Percentiles rank a stretch among this genome's conserved stretches.
Conservation (phyloP, 2,113 vertebrate genomes). For the Actinemys pallida region DNA sequence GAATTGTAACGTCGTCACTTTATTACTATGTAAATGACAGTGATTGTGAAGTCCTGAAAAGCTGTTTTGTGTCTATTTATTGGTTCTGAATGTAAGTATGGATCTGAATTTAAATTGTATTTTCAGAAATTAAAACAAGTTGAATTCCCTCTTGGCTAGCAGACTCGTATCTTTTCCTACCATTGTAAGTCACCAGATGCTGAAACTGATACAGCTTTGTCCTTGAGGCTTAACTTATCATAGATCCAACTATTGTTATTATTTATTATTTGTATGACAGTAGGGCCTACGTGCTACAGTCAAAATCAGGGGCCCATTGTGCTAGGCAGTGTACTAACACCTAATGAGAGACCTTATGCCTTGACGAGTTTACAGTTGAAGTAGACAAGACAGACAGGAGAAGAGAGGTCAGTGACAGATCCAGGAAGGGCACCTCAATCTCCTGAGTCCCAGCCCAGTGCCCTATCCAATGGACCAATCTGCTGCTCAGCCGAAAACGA, state of each 20-base stretch:
- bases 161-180: not conserved
- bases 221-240: not conserved
- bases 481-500: accelerated
- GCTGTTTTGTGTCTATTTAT: not conserved
- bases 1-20: not conserved
- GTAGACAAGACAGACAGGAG: accelerated
- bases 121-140: conserved; percentile 48
- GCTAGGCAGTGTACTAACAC: not conserved
- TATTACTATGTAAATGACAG: not conserved
- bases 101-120: not conserved
- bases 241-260: not conserved
- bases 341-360: not conserved
- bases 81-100: conserved; percentile 24
- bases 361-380: not conserved
- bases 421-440: not conserved
- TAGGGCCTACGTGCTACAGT: not conserved
- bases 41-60: conserved; percentile 11
- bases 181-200: not conserved
- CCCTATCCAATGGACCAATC: not conserved
- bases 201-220: not conserved
- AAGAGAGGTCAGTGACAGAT: not conserved
- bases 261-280: not conserved
- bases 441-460: accelerated
- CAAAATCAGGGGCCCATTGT: accelerated
- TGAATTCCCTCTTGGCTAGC: not conserved